These are phyloP conservation scores for Drosophila maculinotata DNA, from an alignment of 2,888 invertebrate genomes.

Conservation along the genomic window DNA sequence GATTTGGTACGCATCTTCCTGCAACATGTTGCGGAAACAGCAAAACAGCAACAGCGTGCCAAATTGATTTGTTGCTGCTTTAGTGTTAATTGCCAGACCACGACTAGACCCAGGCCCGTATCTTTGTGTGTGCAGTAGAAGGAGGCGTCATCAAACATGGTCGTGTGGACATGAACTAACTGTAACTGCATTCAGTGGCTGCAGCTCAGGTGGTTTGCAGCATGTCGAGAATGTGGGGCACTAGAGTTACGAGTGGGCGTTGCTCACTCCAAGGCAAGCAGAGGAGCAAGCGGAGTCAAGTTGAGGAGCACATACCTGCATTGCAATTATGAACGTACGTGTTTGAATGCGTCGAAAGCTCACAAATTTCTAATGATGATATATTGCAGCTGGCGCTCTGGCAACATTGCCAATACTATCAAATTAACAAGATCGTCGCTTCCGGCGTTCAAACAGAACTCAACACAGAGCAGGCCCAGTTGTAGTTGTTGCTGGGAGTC, in stretches of 20 bases:
- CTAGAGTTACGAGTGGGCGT: constrained; percentile 65
- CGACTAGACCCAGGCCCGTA: constrained; percentile 47
- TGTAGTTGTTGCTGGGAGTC: constrained; percentile 8
- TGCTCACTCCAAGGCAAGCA: constrained; percentile 19
- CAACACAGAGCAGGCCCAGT: constrained; percentile 6
- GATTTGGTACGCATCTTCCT: constrained; percentile 82
- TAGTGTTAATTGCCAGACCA: constrained; percentile 79
- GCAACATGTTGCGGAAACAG: constrained; percentile 76
- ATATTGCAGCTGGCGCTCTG: constrained; percentile 62
- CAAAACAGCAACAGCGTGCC: constrained; percentile 67
- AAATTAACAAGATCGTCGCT: constrained; percentile 81
- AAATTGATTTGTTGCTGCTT: constrained; percentile 80
- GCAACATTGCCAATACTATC: constrained; percentile 69
- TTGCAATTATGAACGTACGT: constrained; percentile 71
- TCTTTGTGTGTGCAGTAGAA: constrained; percentile 19
- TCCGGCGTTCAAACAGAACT: constrained; percentile 65
- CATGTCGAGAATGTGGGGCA: constrained; percentile 63
- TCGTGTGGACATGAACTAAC: constrained; percentile 74
- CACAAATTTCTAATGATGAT: constrained; percentile 82
- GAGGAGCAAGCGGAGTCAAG: too few species aligned
- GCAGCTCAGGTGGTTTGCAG: constrained; percentile 54
- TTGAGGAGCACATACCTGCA: constrained; percentile 2
- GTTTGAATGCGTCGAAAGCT: constrained; percentile 78
- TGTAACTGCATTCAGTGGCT: constrained; percentile 61
- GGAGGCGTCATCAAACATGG: constrained; percentile 45